Evolutionary conservation across 2,797 vertebrate genomes (phyloP), one percentile per base, ranked within the genome.

Genomic region (Fundulus diaphanus): DNA sequence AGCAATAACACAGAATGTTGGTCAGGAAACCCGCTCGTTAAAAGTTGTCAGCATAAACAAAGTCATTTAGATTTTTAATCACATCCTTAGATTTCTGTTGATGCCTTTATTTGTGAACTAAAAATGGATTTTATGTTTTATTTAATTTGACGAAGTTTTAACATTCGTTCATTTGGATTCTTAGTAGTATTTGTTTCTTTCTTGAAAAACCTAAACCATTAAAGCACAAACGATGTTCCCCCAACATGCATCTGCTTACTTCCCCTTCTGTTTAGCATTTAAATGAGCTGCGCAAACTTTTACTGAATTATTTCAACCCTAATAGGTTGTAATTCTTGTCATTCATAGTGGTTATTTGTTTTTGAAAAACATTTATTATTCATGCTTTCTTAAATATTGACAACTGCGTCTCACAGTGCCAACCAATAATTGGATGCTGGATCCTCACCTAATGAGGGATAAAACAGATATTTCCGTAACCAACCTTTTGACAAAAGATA

Each of bases 101-200:
- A 2, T 18, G 22, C 33, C 33, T 65, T 42, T 13, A 65, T n/a
- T 15, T n/a, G 35, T 65, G 61, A 40, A 40, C 22, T 13, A 22
- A 24, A 40, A 40, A 40, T 24, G 22, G 22, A 24, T 65, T 65
- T 65, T 1, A n/a, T 35, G 31, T 65, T n/a, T 40, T 65, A 42
- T 16, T 42, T 42, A 42, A n/a, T 42, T 27, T n/a, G 27, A 66
- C 16, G 37, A 42, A 15, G 9, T n/a, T n/a, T 40, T 40, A 40
- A 42, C 22, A 2, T 27, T 22, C 37, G 35, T 37, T 37, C 33
- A 37, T 37, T 63, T 63, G 1, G 12, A 29, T 24, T 74, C 85
- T 70, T 46, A 11, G 3, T 51, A 78, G 78, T 82, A 0, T 16
- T 71, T 80, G 68, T 2, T 7, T 68, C 5, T 22, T 22, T 68